A percentile compares a stretch with the other conserved stretches of the same genome.
These are phyloP conservation scores for Alviniconcha marisindica DNA, from an alignment of 1,140 invertebrate species.

Conservation along the genomic window DNA sequence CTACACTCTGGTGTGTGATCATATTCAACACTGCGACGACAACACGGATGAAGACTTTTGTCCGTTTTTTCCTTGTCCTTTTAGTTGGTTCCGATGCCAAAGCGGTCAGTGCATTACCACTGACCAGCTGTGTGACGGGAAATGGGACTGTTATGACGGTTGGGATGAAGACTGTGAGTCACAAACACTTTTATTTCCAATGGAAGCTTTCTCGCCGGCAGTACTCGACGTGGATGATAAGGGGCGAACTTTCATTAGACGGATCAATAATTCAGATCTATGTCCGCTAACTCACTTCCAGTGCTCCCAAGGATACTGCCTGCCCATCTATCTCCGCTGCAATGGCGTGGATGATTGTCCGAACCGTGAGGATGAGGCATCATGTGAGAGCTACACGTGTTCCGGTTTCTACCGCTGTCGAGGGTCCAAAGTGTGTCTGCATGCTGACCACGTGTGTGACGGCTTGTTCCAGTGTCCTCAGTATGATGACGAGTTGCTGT, in stretches of 20 bases:
- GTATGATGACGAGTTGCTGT: constrained; percentile 25
- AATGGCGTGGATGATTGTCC: constrained; percentile 43
- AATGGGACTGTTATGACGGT: neutral
- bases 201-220: constrained; percentile 4
- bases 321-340: constrained; percentile 40
- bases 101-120: neutral
- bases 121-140: neutral
- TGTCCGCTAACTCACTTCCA: constrained; percentile 40
- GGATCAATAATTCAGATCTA: neutral
- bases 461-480: constrained; percentile 30
- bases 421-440: neutral
- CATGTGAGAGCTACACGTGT: constrained; percentile 8
- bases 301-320: constrained; percentile 21
- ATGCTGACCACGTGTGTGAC: constrained; percentile 23
- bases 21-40: neutral
- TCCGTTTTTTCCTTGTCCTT: neutral
- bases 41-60: constrained; percentile 18
- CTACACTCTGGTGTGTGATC: constrained; percentile 10
- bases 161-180: neutral
- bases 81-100: neutral
- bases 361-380: constrained; percentile 14
- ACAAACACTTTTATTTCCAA: neutral
- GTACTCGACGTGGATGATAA: constrained; percentile 18
- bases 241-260: constrained; percentile 2
- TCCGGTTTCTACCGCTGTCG: constrained; percentile 24